Evolutionary conservation across 37 sponge, comb jelly and placozoan species (phyloP), one percentile per base, ranked within the genome.

Genomic region (Aplysina aerophoba): DNA sequence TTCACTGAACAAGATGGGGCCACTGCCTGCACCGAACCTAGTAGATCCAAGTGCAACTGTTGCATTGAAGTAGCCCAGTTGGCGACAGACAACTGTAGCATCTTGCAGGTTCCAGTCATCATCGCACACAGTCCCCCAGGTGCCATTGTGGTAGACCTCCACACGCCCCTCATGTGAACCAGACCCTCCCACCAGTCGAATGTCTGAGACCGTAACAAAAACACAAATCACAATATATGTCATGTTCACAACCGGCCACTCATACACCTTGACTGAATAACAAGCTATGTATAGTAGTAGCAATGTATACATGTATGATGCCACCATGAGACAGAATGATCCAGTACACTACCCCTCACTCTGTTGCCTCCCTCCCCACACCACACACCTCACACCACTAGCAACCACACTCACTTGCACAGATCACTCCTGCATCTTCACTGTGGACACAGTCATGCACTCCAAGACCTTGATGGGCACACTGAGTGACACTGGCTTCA

Each of bases 371-470:
- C 6, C 6, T 44, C 50, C 36, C 39, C 77, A 5, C 30, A 79
- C 2, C 54, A 82, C 63, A 8, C 61, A 25, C 19, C 34, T 14
- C 25, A 31, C 62, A 60, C 28, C 27, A 28, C 34, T 59, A 59
- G n/a, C 15, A 40, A 17, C n/a, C 8, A 35, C n/a, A 44, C 77
- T 20, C 65, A 86, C 86, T 65, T 28, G 63, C 86, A 86, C 86
- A 86, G 19, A 36, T 66, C 30, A 86, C 81, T 41, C 66, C 86
- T 27, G 86, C 86, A 68, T 60, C 64, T n/a, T 79, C 64, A 80
- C 66, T 53, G 56, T 60, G 64, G 35, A 55, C 36, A 80, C 86
- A 86, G 68, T 86, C 35, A 35, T 86, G 80, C 27, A 64, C 44
- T 33, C 64, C 64, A 38, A 86, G 39, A 15, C 31, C 55, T 54